Base-by-base conservation (phyloP, 1,140 invertebrate species). In the Sitodiplosis mosellana region DNA sequence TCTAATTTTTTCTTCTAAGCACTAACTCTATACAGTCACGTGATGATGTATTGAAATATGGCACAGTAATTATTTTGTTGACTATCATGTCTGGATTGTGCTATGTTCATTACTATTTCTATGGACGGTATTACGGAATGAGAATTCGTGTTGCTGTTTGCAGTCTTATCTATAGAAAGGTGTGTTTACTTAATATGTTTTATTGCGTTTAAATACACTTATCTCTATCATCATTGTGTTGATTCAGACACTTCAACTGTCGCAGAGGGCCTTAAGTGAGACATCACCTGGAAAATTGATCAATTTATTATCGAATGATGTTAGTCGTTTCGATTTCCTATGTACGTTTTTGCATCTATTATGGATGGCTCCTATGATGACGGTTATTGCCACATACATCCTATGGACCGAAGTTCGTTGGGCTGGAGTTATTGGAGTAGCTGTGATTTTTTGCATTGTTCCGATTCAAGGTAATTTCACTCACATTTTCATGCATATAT, bases 251-350 rank as follows among this genome's bases (percentile, higher is more conserved):
- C 57, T 77, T 15, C 65, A 64, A 38, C 55, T 80, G 5, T 78
- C 74, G 49, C 68, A 66, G 44, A 73, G 70, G 0, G 76, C 83
- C 0, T 54, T 87, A 17, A 74, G 75, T 1, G 72, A 81, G 53
- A 81, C 81, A 2, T 80, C 83, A n/a, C 73, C 78, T 3, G 85
- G 85, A 1, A 84, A 87, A 67, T 76, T 88, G 47, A 82, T 88
- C 2, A 89, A 89, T 67, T 63, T 88, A 3, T 69, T 89, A 40
- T 83, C 83, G 2, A 88, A 87, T 57, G 85, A 88, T 56, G 75
- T 78, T 11, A 78, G 73, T 51, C 64, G 77, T 48, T 77, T 78
- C 5, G 77, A 78, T 27, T 10, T 27, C 70, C 75, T 51, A 60
- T 77, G 19, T n/a, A n/a, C n/a, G n/a, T n/a, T n/a, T n/a, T n/a